Conservation (phyloP, 2,888 invertebrate species). For the Apamea sordens region DNA sequence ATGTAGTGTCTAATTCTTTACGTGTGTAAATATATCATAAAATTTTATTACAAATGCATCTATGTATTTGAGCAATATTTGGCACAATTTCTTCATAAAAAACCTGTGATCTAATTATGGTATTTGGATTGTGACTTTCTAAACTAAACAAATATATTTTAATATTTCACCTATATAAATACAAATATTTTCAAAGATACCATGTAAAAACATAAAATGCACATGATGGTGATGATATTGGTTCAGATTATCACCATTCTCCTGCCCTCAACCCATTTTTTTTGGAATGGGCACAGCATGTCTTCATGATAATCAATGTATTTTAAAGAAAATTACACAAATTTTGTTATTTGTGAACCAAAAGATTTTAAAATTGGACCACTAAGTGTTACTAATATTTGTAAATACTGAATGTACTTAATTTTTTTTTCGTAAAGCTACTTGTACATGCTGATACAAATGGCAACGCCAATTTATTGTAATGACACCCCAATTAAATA, state of each 20-base stretch:
- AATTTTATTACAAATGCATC: constrained; percentile 64
- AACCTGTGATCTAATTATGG: constrained; percentile 78
- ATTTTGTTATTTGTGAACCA: constrained; percentile 5
- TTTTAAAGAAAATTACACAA: not conserved
- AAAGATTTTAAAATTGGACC: constrained; percentile 38
- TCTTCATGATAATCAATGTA: not conserved
- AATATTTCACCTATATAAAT: constrained; percentile 29
- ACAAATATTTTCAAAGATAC: not conserved
- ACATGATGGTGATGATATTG: not conserved
- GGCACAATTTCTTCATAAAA: constrained; percentile 80
- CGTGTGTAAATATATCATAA: constrained; percentile 74
- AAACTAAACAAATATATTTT: constrained; percentile 29
- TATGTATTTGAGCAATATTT: constrained; percentile 71
- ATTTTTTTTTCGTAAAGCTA: constrained; percentile 21
- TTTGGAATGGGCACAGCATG: not conserved
- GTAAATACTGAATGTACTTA: constrained; percentile 57
- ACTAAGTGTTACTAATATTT: constrained; percentile 32
- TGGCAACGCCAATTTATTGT: constrained; percentile 8
- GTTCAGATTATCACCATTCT: not conserved
- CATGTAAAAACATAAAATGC: not conserved
- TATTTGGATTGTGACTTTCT: constrained; percentile 69
- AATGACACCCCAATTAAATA: not conserved
- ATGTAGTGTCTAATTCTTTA: constrained; percentile 79
- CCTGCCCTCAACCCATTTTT: not conserved
- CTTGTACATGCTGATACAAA: not conserved